Evolutionary conservation across 2,888 invertebrate genomes (phyloP).

Genomic region (Crepidodera aurea): DNA sequence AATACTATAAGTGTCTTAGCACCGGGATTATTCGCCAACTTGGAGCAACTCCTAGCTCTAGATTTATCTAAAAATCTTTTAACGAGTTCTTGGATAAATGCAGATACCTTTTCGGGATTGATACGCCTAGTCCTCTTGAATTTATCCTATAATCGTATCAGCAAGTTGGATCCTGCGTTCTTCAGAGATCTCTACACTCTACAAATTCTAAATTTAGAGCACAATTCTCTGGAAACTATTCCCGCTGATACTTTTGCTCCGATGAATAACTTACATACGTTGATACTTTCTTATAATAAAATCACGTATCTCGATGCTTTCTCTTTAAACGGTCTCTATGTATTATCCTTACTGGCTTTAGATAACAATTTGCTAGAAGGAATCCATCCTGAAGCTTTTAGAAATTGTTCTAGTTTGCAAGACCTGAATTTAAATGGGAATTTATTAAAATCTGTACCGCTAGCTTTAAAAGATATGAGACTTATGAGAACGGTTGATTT

Average conservation of each 20-base stretch:
- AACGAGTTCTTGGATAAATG: constrained; percentile 86
- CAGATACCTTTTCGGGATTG: constrained; percentile 85
- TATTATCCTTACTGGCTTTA: constrained; percentile 82
- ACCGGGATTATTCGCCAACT: constrained; percentile 84
- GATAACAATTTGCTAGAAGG: constrained; percentile 86
- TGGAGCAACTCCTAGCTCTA: constrained; percentile 80
- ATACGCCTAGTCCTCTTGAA: constrained; percentile 88
- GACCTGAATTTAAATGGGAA: constrained; percentile 91
- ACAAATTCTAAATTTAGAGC: constrained; percentile 84
- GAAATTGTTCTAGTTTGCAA: constrained; percentile 89
- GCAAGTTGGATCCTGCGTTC: constrained; percentile 81
- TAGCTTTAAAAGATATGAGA: constrained; percentile 85
- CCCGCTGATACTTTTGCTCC: constrained; percentile 89
- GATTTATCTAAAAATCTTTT: constrained; percentile 88
- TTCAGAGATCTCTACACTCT: constrained; percentile 87
- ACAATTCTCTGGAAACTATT: constrained; percentile 83
- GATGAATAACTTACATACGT: constrained; percentile 90
- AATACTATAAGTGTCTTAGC: constrained; percentile 89
- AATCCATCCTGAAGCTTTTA: constrained; percentile 87
- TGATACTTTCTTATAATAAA: constrained; percentile 86
- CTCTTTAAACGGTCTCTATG: constrained; percentile 87
- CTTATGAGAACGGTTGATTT: constrained; percentile 87
- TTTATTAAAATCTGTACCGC: constrained; percentile 79
- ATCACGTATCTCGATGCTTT: constrained; percentile 85
- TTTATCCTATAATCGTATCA: constrained; percentile 84